phyloP scores from a whole-genome alignment of 2,888 invertebrate species.

The Andrena dorsata region DNA sequence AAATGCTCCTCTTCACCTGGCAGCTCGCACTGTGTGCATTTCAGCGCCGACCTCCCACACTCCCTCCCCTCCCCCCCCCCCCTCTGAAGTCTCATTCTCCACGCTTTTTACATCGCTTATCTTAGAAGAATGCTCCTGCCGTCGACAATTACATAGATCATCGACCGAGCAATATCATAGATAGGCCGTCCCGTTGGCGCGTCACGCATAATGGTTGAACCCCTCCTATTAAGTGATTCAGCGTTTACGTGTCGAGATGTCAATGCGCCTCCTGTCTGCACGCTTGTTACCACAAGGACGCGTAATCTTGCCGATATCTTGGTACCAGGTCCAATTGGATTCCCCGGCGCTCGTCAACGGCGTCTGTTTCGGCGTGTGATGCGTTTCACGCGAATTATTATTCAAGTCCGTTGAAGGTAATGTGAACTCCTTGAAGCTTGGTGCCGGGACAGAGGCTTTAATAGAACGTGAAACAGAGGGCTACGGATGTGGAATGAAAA shows the following conservation, averaged over 20 bases:
- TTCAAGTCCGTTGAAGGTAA: too few relatives aligned
- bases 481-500: not conserved
- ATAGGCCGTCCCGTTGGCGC: conserved; percentile 21
- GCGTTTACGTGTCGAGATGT: conserved; percentile 43
- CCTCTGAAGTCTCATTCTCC: not conserved
- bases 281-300: conserved; percentile 20
- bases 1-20: too few relatives aligned
- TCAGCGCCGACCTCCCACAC: too few relatives aligned
- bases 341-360: not conserved
- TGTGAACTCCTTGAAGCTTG: too few relatives aligned
- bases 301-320: conserved; percentile 36
- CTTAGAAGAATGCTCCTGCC: conserved; percentile 19
- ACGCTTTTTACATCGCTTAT: not conserved
- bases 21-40: too few relatives aligned
- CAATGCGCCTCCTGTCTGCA: conserved; percentile 17
- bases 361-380: not conserved
- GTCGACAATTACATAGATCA: conserved; percentile 41
- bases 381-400: not conserved
- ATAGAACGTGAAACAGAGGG: not conserved
- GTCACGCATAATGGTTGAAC: conserved; percentile 16
- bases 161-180: conserved; percentile 17
- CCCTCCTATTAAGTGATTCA: conserved; percentile 34
- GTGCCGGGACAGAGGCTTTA: too few relatives aligned
- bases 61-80: not conserved
- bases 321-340: conserved; percentile 20